Evolutionary conservation across 2,888 invertebrate species (phyloP), one percentile per base, ranked within the genome.

Genomic region (Protophormia terraenovae): DNA sequence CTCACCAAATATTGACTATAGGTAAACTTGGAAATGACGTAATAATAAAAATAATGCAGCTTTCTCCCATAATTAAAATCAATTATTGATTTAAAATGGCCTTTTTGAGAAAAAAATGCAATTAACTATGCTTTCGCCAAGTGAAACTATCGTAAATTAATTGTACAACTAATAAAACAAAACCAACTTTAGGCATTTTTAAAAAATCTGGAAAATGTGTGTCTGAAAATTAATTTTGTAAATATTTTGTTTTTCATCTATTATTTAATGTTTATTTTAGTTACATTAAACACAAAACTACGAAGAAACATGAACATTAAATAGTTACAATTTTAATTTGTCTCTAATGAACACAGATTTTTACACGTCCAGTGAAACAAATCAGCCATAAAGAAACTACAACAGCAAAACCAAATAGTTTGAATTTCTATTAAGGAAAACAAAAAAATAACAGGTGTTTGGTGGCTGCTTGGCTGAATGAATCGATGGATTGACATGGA

Each of bases 341-440:
- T 82, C 82, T 84, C 69, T 85, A 87, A 86, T 86, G 84, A 85
- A 87, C 87, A 86, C 24, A 62, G 55, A 87, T 85, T 85, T 83
- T 86, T 85, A 77, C 83, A 86, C 86, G 85, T 87, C 41, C 47
- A 66, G n/a, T 50, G 64, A 64, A 80, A 75, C 71, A 80, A 71
- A 55, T 84, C 84, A 55, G 14, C 82, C 77, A 64, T 75, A 29
- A 78, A 81, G 45, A 58, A 77, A 72, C 12, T n/a, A 32, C 29
- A 76, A 72, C 71, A 64, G 53, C 14, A 41, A 71, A 50, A 64
- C 27, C 27, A 27, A 58, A 76, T 79, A 69, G 41, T 66, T 78
- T 64, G 41, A 69, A 78, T 80, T 82, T 60, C 41, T 24, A 58
- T 66, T 72, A 38, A 12, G 27, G 41, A 45, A 58, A 27, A 16